A percentile compares a stretch with the other conserved stretches of the same genome.
Evolutionary conservation across 2,797 vertebrate genomes (phyloP).

Genomic region (Uromys caudimaculatus): DNA sequence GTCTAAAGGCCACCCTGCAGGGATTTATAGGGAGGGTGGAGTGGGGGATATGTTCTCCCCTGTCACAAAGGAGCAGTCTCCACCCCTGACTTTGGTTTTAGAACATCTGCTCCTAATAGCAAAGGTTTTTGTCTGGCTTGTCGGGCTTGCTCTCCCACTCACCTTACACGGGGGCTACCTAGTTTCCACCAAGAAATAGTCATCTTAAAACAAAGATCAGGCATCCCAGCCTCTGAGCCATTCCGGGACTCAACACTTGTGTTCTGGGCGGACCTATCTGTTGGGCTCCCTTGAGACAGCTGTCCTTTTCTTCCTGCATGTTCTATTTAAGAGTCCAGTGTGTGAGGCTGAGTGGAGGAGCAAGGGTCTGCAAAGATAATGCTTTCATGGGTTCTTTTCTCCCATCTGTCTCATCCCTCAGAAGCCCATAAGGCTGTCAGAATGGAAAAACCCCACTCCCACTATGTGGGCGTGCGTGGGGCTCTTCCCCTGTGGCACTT

Average conservation of each 20-base stretch:
- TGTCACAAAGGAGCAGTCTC: constrained; percentile 81
- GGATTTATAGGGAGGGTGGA: constrained; percentile 74
- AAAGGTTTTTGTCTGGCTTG: constrained; percentile 81
- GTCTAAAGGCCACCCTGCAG: not conserved
- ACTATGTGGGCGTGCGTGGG: accelerated
- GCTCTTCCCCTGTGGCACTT: not conserved
- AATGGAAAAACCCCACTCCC: no score
- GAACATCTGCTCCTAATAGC: constrained; percentile 81
- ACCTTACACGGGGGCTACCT: not conserved
- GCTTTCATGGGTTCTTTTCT: not conserved
- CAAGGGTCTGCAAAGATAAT: not conserved
- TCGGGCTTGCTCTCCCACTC: constrained; percentile 65
- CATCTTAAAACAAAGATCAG: constrained; percentile 74
- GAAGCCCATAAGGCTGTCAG: not conserved
- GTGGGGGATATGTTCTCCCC: constrained; percentile 77
- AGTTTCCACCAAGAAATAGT: constrained; percentile 64
- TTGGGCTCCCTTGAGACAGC: constrained; percentile 8
- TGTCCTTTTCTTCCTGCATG: not conserved
- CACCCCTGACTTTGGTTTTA: constrained; percentile 81
- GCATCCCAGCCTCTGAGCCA: constrained; percentile 67
- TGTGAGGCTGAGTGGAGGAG: no score
- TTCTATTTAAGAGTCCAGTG: not conserved
- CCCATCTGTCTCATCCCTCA: not conserved
- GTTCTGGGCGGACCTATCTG: not conserved
- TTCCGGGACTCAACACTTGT: not conserved